Conservation (phyloP, 2,113 vertebrate genomes). For the Grallaria varia region DNA sequence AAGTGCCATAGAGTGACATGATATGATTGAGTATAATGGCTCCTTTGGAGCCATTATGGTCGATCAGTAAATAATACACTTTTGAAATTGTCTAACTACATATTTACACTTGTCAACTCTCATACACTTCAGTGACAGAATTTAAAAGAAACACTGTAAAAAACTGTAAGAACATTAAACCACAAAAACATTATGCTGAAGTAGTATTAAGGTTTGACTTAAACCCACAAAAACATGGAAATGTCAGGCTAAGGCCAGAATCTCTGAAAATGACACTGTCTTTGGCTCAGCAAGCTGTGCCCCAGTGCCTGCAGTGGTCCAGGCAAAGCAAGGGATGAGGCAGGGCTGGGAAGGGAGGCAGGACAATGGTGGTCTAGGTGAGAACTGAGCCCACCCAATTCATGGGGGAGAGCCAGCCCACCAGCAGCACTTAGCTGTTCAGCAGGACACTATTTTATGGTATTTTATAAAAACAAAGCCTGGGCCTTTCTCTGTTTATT, state of each 20-base stretch:
- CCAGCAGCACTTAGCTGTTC: background rate
- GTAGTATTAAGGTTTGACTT: slow-evolving; percentile 44
- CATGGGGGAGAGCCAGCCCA: rapidly evolving
- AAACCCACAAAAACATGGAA: slow-evolving; percentile 27
- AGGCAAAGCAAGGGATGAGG: background rate
- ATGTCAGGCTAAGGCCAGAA: slow-evolving; percentile 20
- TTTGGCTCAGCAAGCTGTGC: background rate
- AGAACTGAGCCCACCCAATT: background rate
- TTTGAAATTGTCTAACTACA: slow-evolving; percentile 76
- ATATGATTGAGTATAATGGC: slow-evolving; percentile 75
- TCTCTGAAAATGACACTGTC: background rate
- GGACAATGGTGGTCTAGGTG: background rate
- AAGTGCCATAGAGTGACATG: slow-evolving; percentile 73
- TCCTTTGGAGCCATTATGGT: slow-evolving; percentile 72
- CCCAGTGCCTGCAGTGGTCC: background rate
- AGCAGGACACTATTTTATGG: background rate
- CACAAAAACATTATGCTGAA: slow-evolving; percentile 36
- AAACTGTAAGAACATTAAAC: slow-evolving; percentile 60
- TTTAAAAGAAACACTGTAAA: slow-evolving; percentile 71
- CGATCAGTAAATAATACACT: slow-evolving; percentile 82
- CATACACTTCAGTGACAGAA: slow-evolving; percentile 74
- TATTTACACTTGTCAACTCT: slow-evolving; percentile 80
- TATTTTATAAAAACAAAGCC: background rate
- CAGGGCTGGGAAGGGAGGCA: background rate
- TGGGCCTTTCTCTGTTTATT: background rate